Evolutionary conservation across 1,140 invertebrate species (phyloP), one percentile per base, ranked within the genome.

Genomic region (Microplitis mediator): DNA sequence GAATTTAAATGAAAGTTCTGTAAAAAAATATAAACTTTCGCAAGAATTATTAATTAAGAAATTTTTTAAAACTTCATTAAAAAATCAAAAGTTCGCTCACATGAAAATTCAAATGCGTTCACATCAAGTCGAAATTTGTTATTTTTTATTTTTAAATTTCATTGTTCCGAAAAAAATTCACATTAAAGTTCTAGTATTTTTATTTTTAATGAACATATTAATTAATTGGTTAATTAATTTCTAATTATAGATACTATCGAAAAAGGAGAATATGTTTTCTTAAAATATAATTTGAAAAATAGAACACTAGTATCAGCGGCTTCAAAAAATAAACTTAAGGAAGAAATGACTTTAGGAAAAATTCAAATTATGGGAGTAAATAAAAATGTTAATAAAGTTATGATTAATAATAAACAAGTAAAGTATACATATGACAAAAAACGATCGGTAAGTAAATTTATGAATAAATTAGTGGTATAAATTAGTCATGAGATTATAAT

Each of bases 191-290:
- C 31, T n/a, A 56, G 36, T n/a, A 2, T 14, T 8, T 52, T 16
- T 67, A 54, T 50, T 31, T 34, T 14, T 52, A 4, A 9, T 14
- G 14, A 13, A 52, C 13, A 52, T 4, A 52, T 35, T 65, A 39
- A 31, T 52, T 16, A 52, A 52, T 52, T 11, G 8, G n/a, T n/a
- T n/a, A n/a, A n/a, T n/a, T n/a, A n/a, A n/a, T n/a, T n/a, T 23
- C 23, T 23, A n/a, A 1, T 72, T 77, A 68, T 82, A 92, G 92
- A 92, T 81, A 88, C 90, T 1, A 87, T 90, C 73, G 86, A 90
- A 74, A 88, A 90, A 66, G 87, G 88, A 63, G 86, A 89, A 76
- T 93, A 91, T 83, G 87, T 87, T 45, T 86, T 90, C 76, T 84
- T 91, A 16, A 81, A 86, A 11, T 92, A 93, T 77, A 74, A 75